Conservation (phyloP, 1,140 invertebrate genomes). For the Psilanteris sp. region DNA sequence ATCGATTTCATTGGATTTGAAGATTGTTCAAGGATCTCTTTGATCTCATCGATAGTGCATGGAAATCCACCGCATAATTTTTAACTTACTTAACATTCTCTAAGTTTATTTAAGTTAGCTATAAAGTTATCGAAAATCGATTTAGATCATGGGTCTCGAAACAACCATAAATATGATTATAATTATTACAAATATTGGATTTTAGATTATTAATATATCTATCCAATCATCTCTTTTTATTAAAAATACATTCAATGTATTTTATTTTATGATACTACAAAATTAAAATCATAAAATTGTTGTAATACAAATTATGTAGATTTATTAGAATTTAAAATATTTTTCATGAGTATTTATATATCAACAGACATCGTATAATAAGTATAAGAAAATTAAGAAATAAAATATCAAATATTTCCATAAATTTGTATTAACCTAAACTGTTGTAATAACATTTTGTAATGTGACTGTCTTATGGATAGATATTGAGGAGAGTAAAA, state of each 20-base stretch:
- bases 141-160: too few relatives aligned
- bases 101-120: too few relatives aligned
- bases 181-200: too few relatives aligned
- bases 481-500: slow-evolving; percentile 21
- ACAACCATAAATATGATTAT: too few relatives aligned
- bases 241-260: neutral
- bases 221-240: too few relatives aligned
- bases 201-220: too few relatives aligned
- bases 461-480: slow-evolving; percentile 20
- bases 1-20: too few relatives aligned
- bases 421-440: slow-evolving; percentile 42
- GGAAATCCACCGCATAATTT: too few relatives aligned
- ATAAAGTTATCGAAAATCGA: too few relatives aligned
- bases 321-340: slow-evolving; percentile 17
- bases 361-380: slow-evolving; percentile 14
- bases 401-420: slow-evolving; percentile 36
- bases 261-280: slow-evolving; percentile 15
- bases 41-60: too few relatives aligned
- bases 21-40: too few relatives aligned
- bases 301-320: slow-evolving; percentile 25
- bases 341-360: slow-evolving; percentile 29
- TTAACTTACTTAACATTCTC: too few relatives aligned
- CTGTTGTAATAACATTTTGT: slow-evolving; percentile 44
- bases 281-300: slow-evolving; percentile 36
- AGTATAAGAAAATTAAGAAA: neutral